These are phyloP conservation scores for Spinibarbus caldwelli DNA, from an alignment of 2,797 vertebrate species.

Conservation along the genomic window DNA sequence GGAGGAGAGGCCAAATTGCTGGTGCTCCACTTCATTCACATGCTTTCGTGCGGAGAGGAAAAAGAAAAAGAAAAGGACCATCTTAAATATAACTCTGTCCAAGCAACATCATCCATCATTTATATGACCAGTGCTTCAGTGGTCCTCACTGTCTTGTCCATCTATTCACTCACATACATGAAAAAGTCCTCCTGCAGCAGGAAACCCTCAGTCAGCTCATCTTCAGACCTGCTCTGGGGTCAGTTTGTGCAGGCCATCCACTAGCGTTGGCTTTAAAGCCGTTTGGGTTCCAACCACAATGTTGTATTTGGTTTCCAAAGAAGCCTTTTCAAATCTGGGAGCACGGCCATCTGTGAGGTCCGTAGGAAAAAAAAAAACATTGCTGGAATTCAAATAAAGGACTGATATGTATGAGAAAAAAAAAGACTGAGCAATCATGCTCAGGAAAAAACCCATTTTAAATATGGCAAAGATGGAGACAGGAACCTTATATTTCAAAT, in stretches of 20 bases:
- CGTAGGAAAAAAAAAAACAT: constrained; percentile 16
- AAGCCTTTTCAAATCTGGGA: constrained; percentile 58
- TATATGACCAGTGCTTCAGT: not conserved
- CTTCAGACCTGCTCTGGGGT: constrained; percentile 25
- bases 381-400: constrained; percentile 49
- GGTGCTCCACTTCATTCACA: not conserved
- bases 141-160: not conserved
- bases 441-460: constrained; percentile 37
- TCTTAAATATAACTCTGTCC: not conserved
- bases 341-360: constrained; percentile 43
- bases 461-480: constrained; percentile 34
- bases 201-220: constrained; percentile 33
- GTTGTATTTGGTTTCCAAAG: constrained; percentile 65
- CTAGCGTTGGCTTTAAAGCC: constrained; percentile 46
- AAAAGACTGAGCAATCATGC: constrained; percentile 19
- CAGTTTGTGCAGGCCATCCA: constrained; percentile 25
- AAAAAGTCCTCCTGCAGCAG: constrained; percentile 9
- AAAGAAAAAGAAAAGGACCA: not conserved
- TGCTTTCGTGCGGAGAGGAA: not conserved
- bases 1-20: not conserved
- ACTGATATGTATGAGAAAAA: constrained; percentile 46
- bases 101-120: not conserved
- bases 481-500: constrained; percentile 37
- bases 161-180: not conserved
- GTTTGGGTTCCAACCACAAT: constrained; percentile 52